Evolutionary conservation across 1,140 invertebrate species (phyloP).

Genomic region (Drosophila carrolli): DNA sequence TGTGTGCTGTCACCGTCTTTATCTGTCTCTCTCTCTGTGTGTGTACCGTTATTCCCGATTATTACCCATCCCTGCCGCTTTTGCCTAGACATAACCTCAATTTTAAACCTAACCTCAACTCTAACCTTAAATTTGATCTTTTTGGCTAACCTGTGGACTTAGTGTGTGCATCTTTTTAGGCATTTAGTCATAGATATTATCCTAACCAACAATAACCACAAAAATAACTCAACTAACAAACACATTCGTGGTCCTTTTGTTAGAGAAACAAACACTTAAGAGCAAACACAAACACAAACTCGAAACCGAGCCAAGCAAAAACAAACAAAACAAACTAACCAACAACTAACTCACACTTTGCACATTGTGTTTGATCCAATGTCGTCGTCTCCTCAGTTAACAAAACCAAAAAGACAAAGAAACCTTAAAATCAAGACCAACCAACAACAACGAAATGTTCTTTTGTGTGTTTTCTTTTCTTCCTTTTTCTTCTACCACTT

Average conservation of each 20-base stretch:
- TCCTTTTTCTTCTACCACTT: conserved; percentile 83
- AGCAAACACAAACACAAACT: conserved; percentile 15
- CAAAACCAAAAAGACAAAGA: conserved; percentile 9
- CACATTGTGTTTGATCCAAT: conserved; percentile 44
- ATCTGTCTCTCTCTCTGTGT: conserved; percentile 2
- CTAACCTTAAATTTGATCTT: conserved; percentile 14
- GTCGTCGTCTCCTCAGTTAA: conserved; percentile 33
- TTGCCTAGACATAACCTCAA: conserved; percentile 28
- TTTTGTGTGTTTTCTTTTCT: conserved; percentile 83
- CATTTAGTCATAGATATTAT: conserved; percentile 51
- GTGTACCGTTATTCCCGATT: conserved; percentile 9
- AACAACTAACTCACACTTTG: conserved; percentile 34
- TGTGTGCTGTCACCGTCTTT: conserved; percentile 18
- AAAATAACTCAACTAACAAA: conserved; percentile 34
- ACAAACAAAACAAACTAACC: conserved; percentile 22
- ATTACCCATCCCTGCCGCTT: conserved; percentile 7
- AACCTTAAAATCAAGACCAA: conserved; percentile 26
- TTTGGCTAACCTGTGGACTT: conserved; percentile 31
- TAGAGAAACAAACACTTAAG: conserved; percentile 24
- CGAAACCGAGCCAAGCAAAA: conserved; percentile 19
- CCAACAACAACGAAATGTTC: conserved; percentile 67
- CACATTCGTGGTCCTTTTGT: conserved; percentile 28
- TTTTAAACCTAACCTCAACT: conserved; percentile 13
- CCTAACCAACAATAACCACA: conserved; percentile 23
- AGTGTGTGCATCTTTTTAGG: conserved; percentile 62